Evolutionary conservation across 92 coral and sea anemone genomes (phyloP).

Genomic region (Chrysogorgia sp.): DNA sequence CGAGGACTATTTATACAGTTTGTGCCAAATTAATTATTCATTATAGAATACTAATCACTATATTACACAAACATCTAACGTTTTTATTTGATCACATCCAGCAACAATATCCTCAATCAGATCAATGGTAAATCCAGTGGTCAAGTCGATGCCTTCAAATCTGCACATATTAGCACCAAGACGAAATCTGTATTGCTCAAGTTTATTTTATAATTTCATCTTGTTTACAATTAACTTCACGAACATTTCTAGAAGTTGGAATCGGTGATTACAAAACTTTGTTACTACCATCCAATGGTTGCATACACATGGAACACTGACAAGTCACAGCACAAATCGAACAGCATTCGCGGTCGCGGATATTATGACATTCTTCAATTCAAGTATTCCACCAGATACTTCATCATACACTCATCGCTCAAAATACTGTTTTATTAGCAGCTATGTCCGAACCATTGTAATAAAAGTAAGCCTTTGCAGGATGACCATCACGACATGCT

Average conservation of each 20-base stretch:
- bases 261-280: not conserved
- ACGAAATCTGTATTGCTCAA: constrained; percentile 41
- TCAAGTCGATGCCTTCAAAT: constrained; percentile 48
- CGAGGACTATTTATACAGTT: too few relatives aligned
- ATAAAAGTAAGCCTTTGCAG: constrained; percentile 35
- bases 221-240: constrained; percentile 31
- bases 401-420: constrained; percentile 4
- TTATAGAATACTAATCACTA: too few relatives aligned
- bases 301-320: constrained; percentile 33
- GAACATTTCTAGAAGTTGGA: constrained; percentile 23
- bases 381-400: constrained; percentile 32
- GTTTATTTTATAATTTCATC: constrained; percentile 6
- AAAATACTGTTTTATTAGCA: constrained; percentile 48
- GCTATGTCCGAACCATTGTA: constrained; percentile 59
- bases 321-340: constrained; percentile 39
- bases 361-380: constrained; percentile 12
- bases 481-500: constrained; percentile 64
- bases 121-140: constrained; percentile 53
- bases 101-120: constrained; percentile 49
- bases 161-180: constrained; percentile 9
- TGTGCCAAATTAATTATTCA: too few relatives aligned
- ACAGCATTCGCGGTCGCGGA: constrained; percentile 31
- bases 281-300: constrained; percentile 2
- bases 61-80: too few relatives aligned
- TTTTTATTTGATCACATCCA: constrained; percentile 25